phyloP scores from a whole-genome alignment of 2,113 vertebrate species.

The Dipodomys spectabilis region DNA sequence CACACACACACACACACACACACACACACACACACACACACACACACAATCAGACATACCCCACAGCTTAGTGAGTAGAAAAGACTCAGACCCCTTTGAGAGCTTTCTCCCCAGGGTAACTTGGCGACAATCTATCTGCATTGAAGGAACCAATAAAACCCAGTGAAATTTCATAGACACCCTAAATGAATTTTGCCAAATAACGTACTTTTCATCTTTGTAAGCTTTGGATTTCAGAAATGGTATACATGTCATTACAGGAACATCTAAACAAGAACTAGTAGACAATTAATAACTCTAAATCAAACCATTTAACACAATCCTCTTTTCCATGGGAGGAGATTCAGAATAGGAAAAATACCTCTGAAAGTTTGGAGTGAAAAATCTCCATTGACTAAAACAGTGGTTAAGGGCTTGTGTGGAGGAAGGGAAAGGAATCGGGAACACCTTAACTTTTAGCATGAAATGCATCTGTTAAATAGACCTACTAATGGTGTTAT shows the following conservation, averaged over 20 bases:
- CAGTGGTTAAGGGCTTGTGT: conserved; percentile 44
- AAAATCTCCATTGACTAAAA: conserved; percentile 64
- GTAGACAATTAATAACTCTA: conserved; percentile 35
- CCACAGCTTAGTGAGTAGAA: background rate
- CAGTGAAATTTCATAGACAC: background rate
- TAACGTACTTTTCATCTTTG: background rate
- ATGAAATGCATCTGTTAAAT: conserved; percentile 87
- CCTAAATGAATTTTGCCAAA: background rate
- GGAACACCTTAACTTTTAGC: conserved; percentile 86
- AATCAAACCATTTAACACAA: background rate
- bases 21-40: background rate
- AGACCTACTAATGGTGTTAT: conserved; percentile 89
- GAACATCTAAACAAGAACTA: background rate
- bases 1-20: no score
- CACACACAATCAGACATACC: background rate
- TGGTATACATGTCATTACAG: conserved; percentile 8
- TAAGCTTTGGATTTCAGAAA: background rate
- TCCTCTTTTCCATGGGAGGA: background rate
- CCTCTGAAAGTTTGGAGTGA: conserved; percentile 61
- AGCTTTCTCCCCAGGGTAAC: background rate
- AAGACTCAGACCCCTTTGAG: accelerated
- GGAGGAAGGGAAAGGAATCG: conserved; percentile 42
- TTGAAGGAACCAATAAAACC: background rate
- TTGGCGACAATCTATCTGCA: background rate
- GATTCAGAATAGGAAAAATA: conserved; percentile 36